These are phyloP conservation scores for Oenanthe oenanthe DNA, from an alignment of 2,113 vertebrate species.

Conservation along the genomic window DNA sequence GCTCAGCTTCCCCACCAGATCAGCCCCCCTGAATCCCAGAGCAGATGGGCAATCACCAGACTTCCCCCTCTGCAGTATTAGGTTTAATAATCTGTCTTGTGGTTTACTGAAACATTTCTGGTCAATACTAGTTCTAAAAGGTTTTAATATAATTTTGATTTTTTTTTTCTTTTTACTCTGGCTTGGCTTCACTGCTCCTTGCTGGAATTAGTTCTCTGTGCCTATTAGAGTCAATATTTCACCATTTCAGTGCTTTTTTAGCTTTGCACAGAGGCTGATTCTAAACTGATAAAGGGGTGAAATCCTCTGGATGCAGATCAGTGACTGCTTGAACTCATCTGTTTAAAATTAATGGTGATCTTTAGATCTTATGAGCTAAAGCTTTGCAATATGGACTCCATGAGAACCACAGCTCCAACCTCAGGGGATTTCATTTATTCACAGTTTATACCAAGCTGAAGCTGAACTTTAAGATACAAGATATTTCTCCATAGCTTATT, in stretches of 20 bases:
- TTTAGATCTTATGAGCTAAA: not conserved
- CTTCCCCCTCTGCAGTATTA: not conserved
- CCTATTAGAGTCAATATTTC: not conserved
- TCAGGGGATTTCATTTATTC: not conserved
- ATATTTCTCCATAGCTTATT: not conserved
- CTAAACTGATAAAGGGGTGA: not conserved
- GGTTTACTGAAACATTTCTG: not conserved
- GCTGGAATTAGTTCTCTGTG: not conserved
- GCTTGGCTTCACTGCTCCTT: not conserved
- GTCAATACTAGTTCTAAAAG: not conserved
- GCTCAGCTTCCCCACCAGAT: not conserved
- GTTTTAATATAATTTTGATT: not conserved
- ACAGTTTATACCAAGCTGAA: not conserved
- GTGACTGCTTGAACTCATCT: not conserved
- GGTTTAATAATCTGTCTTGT: not conserved
- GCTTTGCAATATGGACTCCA: not conserved
- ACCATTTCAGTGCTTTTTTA: not conserved
- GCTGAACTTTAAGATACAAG: not conserved
- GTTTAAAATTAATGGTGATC: not conserved
- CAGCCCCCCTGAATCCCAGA: not conserved
- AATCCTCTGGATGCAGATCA: not conserved
- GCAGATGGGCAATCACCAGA: not conserved
- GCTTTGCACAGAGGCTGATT: not conserved
- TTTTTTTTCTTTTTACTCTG: not conserved
- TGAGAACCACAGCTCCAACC: fast-evolving